Percentiles rank a stretch among this genome's conserved stretches.
Evolutionary conservation across 2,888 invertebrate genomes (phyloP).

Genomic region (Glyphotaelius pellucidus): DNA sequence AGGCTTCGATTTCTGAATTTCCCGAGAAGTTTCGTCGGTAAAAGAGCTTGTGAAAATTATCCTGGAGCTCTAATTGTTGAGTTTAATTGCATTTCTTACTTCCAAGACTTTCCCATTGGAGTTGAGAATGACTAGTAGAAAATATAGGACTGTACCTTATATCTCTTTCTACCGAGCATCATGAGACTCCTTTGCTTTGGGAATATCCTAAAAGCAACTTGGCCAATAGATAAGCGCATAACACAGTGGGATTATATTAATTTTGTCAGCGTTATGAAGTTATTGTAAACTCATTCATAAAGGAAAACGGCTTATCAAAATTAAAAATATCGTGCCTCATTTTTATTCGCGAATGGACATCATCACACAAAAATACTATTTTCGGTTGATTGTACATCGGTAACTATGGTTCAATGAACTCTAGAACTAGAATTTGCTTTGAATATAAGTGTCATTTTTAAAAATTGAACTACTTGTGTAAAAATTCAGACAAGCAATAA

Average conservation of each 20-base stretch:
- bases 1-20: conserved; percentile 10
- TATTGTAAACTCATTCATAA: too few species aligned
- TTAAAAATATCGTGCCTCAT: too few species aligned
- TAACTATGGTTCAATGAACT: too few species aligned
- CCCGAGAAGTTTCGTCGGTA: conserved; percentile 14
- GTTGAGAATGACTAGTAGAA: background rate
- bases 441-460: too few species aligned
- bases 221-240: background rate
- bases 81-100: conserved; percentile 38
- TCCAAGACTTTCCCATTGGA: background rate
- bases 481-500: too few species aligned
- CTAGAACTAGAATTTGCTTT: too few species aligned
- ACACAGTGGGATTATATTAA: background rate
- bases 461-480: too few species aligned
- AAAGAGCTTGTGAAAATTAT: conserved; percentile 6
- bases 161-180: background rate
- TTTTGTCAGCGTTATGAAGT: background rate
- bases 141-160: background rate
- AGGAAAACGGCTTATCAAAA: too few species aligned
- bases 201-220: background rate
- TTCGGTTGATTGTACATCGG: too few species aligned
- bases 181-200: background rate
- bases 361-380: too few species aligned
- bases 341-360: too few species aligned
- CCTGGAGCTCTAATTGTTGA: background rate